phyloP scores from a whole-genome alignment of 2,888 invertebrate species.

The Oscheius sp. region DNA sequence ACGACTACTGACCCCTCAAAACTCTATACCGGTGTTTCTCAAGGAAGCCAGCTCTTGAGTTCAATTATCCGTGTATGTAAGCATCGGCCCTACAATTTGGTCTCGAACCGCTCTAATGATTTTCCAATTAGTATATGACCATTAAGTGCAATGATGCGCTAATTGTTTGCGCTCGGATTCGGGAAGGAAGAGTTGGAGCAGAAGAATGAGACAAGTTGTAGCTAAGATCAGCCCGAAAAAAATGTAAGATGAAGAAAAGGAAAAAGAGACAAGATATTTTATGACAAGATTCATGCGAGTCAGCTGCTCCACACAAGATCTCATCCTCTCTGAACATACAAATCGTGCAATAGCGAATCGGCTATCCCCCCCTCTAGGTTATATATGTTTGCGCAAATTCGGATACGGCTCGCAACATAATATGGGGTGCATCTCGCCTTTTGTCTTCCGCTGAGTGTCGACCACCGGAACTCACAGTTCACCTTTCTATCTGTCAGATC shows the following conservation, averaged over 20 bases:
- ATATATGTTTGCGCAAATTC: slow-evolving; percentile 28
- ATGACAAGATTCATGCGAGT: slow-evolving; percentile 28
- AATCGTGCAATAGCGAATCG: slow-evolving; percentile 24
- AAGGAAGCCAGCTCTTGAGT: slow-evolving; percentile 16
- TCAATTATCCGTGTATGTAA: slow-evolving; percentile 26
- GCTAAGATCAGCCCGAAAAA: background rate
- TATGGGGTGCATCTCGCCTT: slow-evolving; percentile 28
- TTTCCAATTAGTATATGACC: slow-evolving; percentile 30
- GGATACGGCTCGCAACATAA: slow-evolving; percentile 24
- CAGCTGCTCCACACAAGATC: slow-evolving; percentile 17
- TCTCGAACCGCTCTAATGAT: slow-evolving; percentile 27
- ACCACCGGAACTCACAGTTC: too few relatives aligned
- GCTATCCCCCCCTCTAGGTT: slow-evolving; percentile 18
- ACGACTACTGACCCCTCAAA: too few relatives aligned
- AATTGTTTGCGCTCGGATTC: slow-evolving; percentile 31
- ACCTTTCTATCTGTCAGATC: too few relatives aligned
- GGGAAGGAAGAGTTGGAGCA: background rate
- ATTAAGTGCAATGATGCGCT: slow-evolving; percentile 34
- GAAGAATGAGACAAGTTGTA: background rate
- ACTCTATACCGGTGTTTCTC: background rate
- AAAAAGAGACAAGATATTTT: slow-evolving; percentile 9
- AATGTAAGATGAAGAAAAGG: background rate
- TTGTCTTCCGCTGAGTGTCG: slow-evolving; percentile 21
- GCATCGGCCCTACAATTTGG: slow-evolving; percentile 23
- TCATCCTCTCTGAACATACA: slow-evolving; percentile 28